Base-by-base conservation (phyloP, 1,140 invertebrate species). In the Druon quercuslanigerum region DNA sequence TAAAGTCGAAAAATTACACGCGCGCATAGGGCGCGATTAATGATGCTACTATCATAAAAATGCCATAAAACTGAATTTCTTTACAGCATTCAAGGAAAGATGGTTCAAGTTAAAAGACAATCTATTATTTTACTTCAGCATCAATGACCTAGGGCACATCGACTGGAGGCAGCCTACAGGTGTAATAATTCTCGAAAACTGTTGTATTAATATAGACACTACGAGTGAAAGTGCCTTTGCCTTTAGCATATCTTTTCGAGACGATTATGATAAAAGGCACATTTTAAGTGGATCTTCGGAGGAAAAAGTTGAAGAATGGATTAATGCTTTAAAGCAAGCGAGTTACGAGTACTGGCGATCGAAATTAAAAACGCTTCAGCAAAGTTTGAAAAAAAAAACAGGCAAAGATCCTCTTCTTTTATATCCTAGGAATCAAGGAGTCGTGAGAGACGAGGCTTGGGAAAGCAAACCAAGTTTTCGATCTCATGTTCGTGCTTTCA, bases 21-120 rank as follows among this genome's bases (percentile, higher is more conserved):
- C 20, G 20, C n/a, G n/a, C n/a, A n/a, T n/a, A n/a, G n/a, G n/a
- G n/a, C n/a, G n/a, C 20, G 20, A 25, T 25, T 25, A 2, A 25
- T 25, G 3, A 25, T 33, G 25, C 25, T 5, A 5, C 2, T 33
- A 5, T 33, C 25, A 33, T 54, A 73, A 50, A 9, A 52, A 60
- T 54, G 13, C n/a, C n/a, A 72, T 71, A 75, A 71, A 3, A 8
- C 56, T 70, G 56, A 20, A 17, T 79, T 75, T 83, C 50, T 25
- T 89, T 91, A 33, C 81, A 93, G 93, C 87, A 51, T 95, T 93
- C 83, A 95, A 95, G 86, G 94, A 95, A 82, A 92, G 94, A 87
- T 95, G 94, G 94, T 96, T 95, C 85, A 94, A 94, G 82, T 87
- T 96, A 13, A 92, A 93, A 72, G 93, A 92, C 78, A 96, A 95